Evolutionary conservation across 2,113 vertebrate species (phyloP).

Genomic region (Actenoides hombroni): DNA sequence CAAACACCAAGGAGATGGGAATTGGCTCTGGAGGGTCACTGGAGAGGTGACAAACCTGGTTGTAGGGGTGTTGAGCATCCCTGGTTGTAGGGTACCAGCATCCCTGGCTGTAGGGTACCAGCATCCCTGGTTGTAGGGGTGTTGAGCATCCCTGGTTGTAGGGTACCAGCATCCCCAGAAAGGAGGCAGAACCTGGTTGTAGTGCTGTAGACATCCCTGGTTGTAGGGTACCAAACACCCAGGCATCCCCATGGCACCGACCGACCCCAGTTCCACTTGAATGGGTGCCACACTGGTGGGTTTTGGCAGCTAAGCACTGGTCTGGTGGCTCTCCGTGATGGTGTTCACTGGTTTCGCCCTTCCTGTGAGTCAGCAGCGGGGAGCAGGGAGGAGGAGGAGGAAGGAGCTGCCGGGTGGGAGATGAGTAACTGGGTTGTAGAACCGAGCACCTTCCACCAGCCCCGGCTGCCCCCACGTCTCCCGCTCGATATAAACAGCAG

Average conservation of each 20-base stretch:
- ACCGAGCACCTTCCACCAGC: not conserved
- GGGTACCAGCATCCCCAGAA: not conserved
- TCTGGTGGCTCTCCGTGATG: not conserved
- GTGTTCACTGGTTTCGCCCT: not conserved
- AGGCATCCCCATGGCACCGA: rapidly evolving
- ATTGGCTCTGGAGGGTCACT: not conserved
- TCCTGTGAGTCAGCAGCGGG: not conserved
- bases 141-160: not conserved
- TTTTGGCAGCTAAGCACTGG: not conserved
- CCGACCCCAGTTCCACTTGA: rapidly evolving
- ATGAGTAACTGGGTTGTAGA: not conserved
- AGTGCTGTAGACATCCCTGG: not conserved
- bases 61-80: no score
- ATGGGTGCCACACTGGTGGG: not conserved
- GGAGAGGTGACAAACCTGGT: not conserved
- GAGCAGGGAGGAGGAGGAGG: not conserved
- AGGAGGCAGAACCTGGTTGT: not conserved
- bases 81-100: not conserved
- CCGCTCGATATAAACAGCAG: not conserved
- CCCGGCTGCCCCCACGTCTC: not conserved
- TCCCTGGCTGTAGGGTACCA: not conserved
- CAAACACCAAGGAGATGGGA: not conserved
- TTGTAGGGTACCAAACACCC: not conserved
- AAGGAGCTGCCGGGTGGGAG: not conserved
- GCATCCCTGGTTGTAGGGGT: not conserved